Base-by-base conservation (phyloP, 2,797 vertebrate genomes). In the Pygocentrus nattereri region DNA sequence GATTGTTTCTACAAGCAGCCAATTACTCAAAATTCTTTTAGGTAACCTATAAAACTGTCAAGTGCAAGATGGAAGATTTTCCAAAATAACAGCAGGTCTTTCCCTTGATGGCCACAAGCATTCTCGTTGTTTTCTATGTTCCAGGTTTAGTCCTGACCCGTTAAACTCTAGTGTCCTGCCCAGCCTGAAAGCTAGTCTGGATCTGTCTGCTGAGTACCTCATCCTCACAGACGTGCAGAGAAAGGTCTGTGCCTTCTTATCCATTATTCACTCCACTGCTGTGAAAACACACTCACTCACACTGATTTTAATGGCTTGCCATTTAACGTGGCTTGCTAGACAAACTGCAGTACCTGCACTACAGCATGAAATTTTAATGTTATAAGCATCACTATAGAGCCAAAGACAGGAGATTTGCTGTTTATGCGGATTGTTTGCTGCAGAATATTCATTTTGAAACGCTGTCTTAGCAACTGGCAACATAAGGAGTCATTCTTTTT, bases 201-300 rank as follows among this genome's bases (percentile, higher is more conserved):
- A 99, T 84, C 96, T 99, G 1, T 96, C 98, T 0, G 95, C 98
- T 12, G 97, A 98, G 82, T 99, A 96, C 88, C 92, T 99, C 82
- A 98, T 99, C 87, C 95, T 99, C 85, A 98, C 96, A 0, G 98
- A 99, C 16, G 98, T 99, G 2, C 97, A 98, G 82, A 95, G 98
- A 81, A 99, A 99, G 95, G 98, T 99, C 89, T 78, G 94, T 72
- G 18, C 27, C 31, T 62, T 8, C 27, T 25, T 19, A 27, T 76
- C 54, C 5, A 5, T 58, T 81, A 52, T 71, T 54, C 11, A 62
- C 15, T 25, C 3, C 10, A 50, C 23, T 21, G 11, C 31, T 65
- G 71, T 69, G n/a, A 52, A 62, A 68, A 73, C 23, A 34, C 10
- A 16, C 6, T 56, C 4, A 31, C 54, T 27, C 16, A 21, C 47